These are phyloP conservation scores for Bubo blakistoni DNA, from an alignment of 2,113 vertebrate genomes.

Conservation along the genomic window DNA sequence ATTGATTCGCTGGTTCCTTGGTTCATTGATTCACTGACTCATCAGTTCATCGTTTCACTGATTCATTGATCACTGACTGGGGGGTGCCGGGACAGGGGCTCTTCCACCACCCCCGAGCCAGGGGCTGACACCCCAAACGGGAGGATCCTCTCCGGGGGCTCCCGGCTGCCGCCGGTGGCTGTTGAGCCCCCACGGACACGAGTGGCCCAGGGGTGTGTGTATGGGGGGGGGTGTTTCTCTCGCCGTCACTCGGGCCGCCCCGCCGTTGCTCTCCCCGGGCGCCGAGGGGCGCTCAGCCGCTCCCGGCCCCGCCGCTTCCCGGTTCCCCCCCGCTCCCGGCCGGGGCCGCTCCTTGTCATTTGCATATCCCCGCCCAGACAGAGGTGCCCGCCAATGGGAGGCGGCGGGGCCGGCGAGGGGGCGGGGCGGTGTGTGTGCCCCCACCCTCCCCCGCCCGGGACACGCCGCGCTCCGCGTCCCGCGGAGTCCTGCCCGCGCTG, in stretches of 20 bases:
- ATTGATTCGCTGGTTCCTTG: too few relatives aligned
- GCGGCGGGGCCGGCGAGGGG: not conserved
- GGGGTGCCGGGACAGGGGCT: too few relatives aligned
- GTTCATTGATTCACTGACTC: too few relatives aligned
- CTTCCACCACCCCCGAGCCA: not conserved
- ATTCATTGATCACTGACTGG: too few relatives aligned
- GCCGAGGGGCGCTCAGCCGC: not conserved
- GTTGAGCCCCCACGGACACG: not conserved
- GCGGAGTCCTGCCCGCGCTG: not conserved
- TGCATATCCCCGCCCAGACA: not conserved
- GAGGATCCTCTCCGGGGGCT: too few relatives aligned
- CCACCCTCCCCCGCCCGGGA: not conserved
- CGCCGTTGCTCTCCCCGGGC: rapidly evolving
- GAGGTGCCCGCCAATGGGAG: not conserved
- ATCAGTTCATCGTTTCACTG: too few relatives aligned
- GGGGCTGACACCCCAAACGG: not conserved
- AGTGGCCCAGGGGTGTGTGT: not conserved
- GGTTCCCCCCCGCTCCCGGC: too few relatives aligned
- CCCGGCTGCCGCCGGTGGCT: not conserved
- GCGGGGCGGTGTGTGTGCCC: too few relatives aligned
- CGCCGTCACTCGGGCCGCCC: not conserved
- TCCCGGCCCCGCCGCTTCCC: too few relatives aligned
- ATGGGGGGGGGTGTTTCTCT: too few relatives aligned
- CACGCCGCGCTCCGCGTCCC: not conserved
- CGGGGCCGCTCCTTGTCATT: not conserved